Conservation (phyloP, 2,797 vertebrate genomes). For the Masticophis lateralis region DNA sequence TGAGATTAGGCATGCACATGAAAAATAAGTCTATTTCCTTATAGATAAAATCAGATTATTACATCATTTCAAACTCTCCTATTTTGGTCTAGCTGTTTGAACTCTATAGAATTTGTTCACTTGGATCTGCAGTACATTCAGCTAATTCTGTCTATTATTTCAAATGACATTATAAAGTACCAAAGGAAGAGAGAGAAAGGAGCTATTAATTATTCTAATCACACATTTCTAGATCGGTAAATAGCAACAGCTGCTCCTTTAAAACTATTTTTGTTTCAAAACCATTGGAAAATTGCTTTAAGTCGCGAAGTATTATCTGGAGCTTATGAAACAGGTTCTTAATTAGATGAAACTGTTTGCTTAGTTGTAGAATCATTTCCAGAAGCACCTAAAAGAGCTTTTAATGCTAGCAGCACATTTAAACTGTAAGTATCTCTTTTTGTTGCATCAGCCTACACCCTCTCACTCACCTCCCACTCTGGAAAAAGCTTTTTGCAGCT, state of each 20-base stretch:
- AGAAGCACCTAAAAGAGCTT: slow-evolving; percentile 48
- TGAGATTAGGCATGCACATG: neutral
- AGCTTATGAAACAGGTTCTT: slow-evolving; percentile 53
- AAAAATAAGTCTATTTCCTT: neutral
- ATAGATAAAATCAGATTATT: neutral
- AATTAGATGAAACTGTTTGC: slow-evolving; percentile 59
- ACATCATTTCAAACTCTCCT: neutral
- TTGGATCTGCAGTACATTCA: neutral
- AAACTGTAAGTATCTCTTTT: slow-evolving; percentile 25
- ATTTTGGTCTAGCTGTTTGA: neutral
- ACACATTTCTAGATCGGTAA: slow-evolving; percentile 12
- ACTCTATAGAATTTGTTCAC: neutral
- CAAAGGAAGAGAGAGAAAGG: neutral
- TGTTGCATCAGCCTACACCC: neutral
- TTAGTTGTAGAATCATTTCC: slow-evolving; percentile 47
- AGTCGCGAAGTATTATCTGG: slow-evolving; percentile 54
- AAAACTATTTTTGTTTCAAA: slow-evolving; percentile 48
- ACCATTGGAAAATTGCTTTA: slow-evolving; percentile 49
- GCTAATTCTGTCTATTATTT: slow-evolving; percentile 1
- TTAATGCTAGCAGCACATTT: slow-evolving; percentile 45
- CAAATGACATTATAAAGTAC: slow-evolving; percentile 1
- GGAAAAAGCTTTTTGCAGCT: neutral
- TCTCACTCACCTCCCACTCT: slow-evolving; percentile 18
- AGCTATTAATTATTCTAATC: slow-evolving; percentile 21
- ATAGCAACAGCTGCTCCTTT: slow-evolving; percentile 29